Evolutionary conservation across 2,113 vertebrate genomes (phyloP), one percentile per base, ranked within the genome.

Genomic region (Synodontis membranacea): DNA sequence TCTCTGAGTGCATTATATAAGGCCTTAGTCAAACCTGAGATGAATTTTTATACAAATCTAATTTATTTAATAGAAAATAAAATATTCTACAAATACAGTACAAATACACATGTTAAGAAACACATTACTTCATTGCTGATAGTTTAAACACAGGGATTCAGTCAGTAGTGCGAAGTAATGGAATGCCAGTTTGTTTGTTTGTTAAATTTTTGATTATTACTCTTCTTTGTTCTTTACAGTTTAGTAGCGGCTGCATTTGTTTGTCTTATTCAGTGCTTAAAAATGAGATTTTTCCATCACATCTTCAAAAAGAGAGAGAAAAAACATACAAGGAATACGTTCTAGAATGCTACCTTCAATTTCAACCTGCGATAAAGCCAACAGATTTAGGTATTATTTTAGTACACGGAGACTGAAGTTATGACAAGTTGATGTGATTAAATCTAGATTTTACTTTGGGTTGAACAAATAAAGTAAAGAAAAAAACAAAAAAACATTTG

Each of bases 41-140:
- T 58, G 5, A 70, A 50, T 56, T 50, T 50, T 46, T 19, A 74
- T 68, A 64, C n/a, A 78, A 64, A 54, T 19, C 42, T 25, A 48
- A 82, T 80, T 80, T 84, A 80, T 86, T 88, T 84, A 46, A 66
- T 74, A 80, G 5, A 83, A 84, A 88, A 86, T 79, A 80, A 86
- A 66, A 74, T 72, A 60, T 76, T 88, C 64, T 52, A 84, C 58
- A n/a, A n/a, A 72, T n/a, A 79, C 39, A 62, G 34, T 64, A 70
- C 42, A 83, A 70, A 72, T 52, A 37, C 54, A 74, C 44, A 83
- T 42, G 25, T 48, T n/a, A 85, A 64, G 42, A 66, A 34, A 79
- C 42, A 52, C 84, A 70, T 42, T 54, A 79, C 76, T 79, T 54
- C 46, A 78, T 78, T 78, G 25, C 23, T 14, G 23, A 14, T 12